Base-by-base conservation (phyloP, 2,888 invertebrate species). In the Drosophila buzzatii region DNA sequence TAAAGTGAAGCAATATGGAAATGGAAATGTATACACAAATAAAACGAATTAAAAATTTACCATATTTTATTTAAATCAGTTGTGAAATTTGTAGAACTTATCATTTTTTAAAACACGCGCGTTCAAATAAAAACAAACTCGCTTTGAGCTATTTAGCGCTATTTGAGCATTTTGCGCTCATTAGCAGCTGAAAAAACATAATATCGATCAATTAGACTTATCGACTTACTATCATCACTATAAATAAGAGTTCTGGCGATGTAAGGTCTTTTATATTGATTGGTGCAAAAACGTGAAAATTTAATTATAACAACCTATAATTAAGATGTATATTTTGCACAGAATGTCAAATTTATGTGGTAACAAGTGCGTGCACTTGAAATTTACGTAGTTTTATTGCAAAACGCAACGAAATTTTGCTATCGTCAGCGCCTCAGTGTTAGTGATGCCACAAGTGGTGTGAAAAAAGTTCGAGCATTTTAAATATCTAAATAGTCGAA, bases 391-490 rank as follows among this genome's bases (percentile, higher is more conserved):
- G 20, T 53, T 52, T n/a, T 45, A n/a, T 23, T 47, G 31, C 41
- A 52, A 60, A 70, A 31, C 5, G 10, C 12, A 39, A 35, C 41
- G 0, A 35, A 70, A 53, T 51, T 57, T 81, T 84, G 82, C 69
- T 61, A 59, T 80, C 84, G 85, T 84, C 87, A 86, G 81, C 81
- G 74, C 58, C 60, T 45, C 45, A 58, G 39, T 69, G 23, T 41
- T 62, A 82, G 89, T 70, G 82, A 68, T 82, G 86, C 20, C 49
- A 73, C 64, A 58, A 51, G 49, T 56, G 52, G 45, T 53, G 62
- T 31, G 41, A 18, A 67, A 62, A 51, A 49, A 53, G 53, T 63
- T 64, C 62, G 16, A 52, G 51, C 8, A 47, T 16, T 35, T 57
- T 12, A 42, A 23, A 62, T 6, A 16, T 33, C 39, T 35, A n/a